Evolutionary conservation across 2,113 vertebrate species (phyloP).

Genomic region (human): DNA sequence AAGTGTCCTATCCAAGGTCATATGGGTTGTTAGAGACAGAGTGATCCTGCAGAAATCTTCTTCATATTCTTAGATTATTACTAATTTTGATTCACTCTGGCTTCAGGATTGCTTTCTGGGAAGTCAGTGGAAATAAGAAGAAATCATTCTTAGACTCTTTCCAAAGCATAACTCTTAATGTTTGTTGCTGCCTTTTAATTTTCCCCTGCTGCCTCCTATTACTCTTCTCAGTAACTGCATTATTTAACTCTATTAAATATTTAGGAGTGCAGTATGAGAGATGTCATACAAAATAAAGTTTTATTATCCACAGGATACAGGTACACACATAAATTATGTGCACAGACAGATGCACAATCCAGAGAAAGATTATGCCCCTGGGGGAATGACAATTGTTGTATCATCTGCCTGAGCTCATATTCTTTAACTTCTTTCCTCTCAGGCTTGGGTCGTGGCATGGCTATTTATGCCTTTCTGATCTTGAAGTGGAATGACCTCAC

Average conservation of each 20-base stretch:
- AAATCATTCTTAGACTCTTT: neutral
- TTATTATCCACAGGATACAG: slow-evolving; percentile 50
- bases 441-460: neutral
- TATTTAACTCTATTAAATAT: slow-evolving; percentile 73
- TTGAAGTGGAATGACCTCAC: neutral
- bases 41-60: neutral
- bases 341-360: neutral
- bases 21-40: neutral
- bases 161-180: slow-evolving; percentile 18
- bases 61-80: neutral
- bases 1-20: neutral
- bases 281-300: slow-evolving; percentile 68
- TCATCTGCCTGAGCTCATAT: neutral
- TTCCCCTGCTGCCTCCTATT: slow-evolving; percentile 15
- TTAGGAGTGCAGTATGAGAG: slow-evolving; percentile 36
- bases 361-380: neutral
- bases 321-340: slow-evolving; percentile 22
- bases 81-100: neutral
- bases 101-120: neutral
- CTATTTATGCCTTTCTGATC: slow-evolving; percentile 28
- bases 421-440: neutral
- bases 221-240: slow-evolving; percentile 60
- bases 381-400: neutral
- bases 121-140: neutral
- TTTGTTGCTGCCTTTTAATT: slow-evolving; percentile 56